Evolutionary conservation across 2,797 vertebrate species (phyloP).

Genomic region (Helicolenus hilgendorfi): DNA sequence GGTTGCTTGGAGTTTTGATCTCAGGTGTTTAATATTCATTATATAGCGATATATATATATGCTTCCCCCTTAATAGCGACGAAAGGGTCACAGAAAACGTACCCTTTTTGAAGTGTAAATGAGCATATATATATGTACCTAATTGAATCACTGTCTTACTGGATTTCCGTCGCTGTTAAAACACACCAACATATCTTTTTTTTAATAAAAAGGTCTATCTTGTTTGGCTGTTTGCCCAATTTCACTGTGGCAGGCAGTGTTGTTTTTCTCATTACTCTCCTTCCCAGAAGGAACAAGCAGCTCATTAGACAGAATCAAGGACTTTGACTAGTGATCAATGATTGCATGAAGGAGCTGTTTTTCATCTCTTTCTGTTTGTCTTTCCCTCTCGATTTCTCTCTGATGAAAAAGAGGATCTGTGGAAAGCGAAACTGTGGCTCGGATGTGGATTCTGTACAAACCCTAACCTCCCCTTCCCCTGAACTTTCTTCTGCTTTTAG

Average conservation of each 20-base stretch:
- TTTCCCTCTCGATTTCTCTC: conserved; percentile 14
- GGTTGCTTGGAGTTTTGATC: background rate
- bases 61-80: background rate
- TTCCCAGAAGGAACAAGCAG: conserved; percentile 69
- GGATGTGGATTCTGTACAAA: background rate
- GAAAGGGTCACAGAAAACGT: background rate
- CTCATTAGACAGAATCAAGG: conserved; percentile 76
- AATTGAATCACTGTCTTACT: conserved; percentile 12
- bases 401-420: conserved; percentile 17
- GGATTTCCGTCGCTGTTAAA: background rate
- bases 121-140: background rate
- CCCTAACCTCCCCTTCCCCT: background rate
- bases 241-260: conserved; percentile 19
- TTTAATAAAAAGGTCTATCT: conserved; percentile 11
- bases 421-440: background rate
- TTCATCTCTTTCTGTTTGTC: conserved; percentile 38
- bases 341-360: conserved; percentile 54
- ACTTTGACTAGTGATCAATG: conserved; percentile 73
- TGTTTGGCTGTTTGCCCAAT: conserved; percentile 29
- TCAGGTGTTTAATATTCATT: conserved; percentile 40
- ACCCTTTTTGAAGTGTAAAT: conserved; percentile 15
- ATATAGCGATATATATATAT: background rate
- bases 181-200: background rate
- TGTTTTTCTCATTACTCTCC: conserved; percentile 63
- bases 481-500: conserved; percentile 21